These are phyloP conservation scores for Neoniphon sammara DNA, from an alignment of 2,797 vertebrate genomes.

Conservation along the genomic window DNA sequence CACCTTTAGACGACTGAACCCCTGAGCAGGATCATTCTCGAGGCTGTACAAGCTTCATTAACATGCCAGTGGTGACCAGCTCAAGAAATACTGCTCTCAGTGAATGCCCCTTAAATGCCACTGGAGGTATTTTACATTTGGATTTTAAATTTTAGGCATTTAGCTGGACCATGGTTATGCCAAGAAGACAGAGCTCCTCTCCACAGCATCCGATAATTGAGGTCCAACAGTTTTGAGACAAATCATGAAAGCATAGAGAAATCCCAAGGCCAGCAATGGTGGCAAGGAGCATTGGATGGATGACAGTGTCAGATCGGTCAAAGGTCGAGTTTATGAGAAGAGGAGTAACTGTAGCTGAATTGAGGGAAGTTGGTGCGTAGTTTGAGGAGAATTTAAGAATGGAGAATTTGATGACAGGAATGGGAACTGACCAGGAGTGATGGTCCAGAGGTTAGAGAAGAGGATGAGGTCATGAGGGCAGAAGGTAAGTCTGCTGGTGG, in stretches of 20 bases:
- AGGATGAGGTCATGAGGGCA: conserved; percentile 27
- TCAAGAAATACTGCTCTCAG: background rate
- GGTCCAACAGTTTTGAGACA: background rate
- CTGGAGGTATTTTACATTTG: background rate
- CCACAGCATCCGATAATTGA: background rate
- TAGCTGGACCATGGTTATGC: background rate
- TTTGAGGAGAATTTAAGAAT: conserved; percentile 51
- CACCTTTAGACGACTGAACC: no score
- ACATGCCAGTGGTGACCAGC: background rate
- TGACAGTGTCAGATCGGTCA: background rate
- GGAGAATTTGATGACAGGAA: conserved; percentile 19
- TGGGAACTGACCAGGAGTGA: conserved; percentile 30
- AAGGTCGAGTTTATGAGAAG: background rate
- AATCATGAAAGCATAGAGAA: conserved; percentile 10
- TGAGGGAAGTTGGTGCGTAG: conserved; percentile 1
- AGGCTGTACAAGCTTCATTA: background rate
- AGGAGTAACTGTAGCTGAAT: no score
- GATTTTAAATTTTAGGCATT: conserved; percentile 18
- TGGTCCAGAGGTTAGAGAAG: conserved; percentile 14
- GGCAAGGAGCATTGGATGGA: conserved; percentile 28
- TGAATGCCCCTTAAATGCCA: background rate
- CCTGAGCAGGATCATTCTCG: no score
- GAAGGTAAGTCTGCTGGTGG: background rate
- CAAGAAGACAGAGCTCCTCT: background rate
- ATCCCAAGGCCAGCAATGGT: background rate